Percentiles rank a stretch among this genome's conserved stretches.
phyloP scores from a whole-genome alignment of 2,797 vertebrate genomes.

The Coregonus ussuriensis region DNA sequence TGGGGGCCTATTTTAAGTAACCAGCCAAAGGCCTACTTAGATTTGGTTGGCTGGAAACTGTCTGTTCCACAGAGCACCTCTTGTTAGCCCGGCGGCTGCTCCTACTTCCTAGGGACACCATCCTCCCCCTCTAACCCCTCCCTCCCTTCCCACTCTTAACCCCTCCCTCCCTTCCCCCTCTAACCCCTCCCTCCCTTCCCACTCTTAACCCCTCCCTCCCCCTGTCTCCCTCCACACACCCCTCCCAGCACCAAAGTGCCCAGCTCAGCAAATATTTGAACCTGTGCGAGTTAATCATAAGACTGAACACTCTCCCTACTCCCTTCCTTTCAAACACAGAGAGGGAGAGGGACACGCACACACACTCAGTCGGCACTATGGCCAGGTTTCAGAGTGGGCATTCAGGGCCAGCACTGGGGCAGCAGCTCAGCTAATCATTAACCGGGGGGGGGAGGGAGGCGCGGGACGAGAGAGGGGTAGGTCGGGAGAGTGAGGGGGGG shows the following conservation, averaged over 20 bases:
- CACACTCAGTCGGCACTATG: slow-evolving; percentile 61
- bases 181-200: slow-evolving; percentile 65
- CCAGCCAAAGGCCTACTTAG: slow-evolving; percentile 83
- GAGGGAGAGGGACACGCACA: slow-evolving; percentile 10
- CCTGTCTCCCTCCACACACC: slow-evolving; percentile 54
- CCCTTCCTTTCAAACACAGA: slow-evolving; percentile 67
- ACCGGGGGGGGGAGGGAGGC: slow-evolving; percentile 16
- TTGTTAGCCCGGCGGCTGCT: slow-evolving; percentile 87
- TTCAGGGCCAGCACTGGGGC: slow-evolving; percentile 44
- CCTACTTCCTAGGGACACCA: slow-evolving; percentile 67
- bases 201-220: neutral
- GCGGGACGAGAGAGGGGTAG: no score
- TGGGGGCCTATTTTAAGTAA: slow-evolving; percentile 85
- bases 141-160: slow-evolving; percentile 20
- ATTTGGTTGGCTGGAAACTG: slow-evolving; percentile 86
- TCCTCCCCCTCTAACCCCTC: slow-evolving; percentile 43
- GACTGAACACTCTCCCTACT: slow-evolving; percentile 81
- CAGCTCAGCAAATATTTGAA: slow-evolving; percentile 99
- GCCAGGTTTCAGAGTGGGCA: slow-evolving; percentile 69
- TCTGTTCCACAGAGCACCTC: slow-evolving; percentile 78
- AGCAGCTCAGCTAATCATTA: slow-evolving; percentile 65
- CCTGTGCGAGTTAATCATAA: slow-evolving; percentile 99
- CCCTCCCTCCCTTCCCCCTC: slow-evolving; percentile 36
- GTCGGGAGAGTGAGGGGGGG: no score
- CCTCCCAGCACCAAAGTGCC: slow-evolving; percentile 79